Evolutionary conservation across 2,113 vertebrate genomes (phyloP), one percentile per base, ranked within the genome.

Genomic region (Egretta garzetta): DNA sequence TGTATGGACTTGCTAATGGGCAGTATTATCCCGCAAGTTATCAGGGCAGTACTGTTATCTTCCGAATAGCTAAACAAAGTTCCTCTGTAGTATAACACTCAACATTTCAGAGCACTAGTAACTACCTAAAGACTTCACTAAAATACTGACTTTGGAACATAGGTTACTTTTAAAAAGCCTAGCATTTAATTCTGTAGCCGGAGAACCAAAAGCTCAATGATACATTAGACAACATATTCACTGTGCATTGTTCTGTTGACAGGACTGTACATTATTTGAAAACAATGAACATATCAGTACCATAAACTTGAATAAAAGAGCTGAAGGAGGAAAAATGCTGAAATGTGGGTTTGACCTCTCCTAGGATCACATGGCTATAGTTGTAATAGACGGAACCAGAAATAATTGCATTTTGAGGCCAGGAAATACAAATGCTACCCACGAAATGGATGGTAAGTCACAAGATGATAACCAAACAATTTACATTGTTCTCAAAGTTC

Each of bases 271-370:
- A 96, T 96, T 96, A 89, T 97, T 66, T 92, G 86, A 94, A 96
- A 93, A 97, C 95, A 97, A 97, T 94, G 88, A 93, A 76, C 74
- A 23, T 80, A 96, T 55, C 81, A 96, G 90, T 88, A 94, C 26
- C 55, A 93, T 86, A 94, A 96, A 90, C n/a, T 95, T 85, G 95
- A 95, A 95, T 82, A 85, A 90, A 94, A 95, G 45, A 87, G 66
- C 93, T 96, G 96, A 96, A 96, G 95, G 86, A 97, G 83, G 93
- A 96, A 96, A 96, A 97, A 96, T 94, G 83, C 53, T 2, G 21
- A 91, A 94, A 95, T 95, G 95, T 97, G 94, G 95, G 95, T 91
- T 97, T 97, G 96, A 95, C 92, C 92, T 95, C 94, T 95, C 64
- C 1, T 6, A 92, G 49, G 52, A 97, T 96, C 96, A 95, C 86